A percentile compares a stretch with the other conserved stretches of the same genome.
phyloP scores from a whole-genome alignment of 2,888 invertebrate species.

The Xestia xanthographa region DNA sequence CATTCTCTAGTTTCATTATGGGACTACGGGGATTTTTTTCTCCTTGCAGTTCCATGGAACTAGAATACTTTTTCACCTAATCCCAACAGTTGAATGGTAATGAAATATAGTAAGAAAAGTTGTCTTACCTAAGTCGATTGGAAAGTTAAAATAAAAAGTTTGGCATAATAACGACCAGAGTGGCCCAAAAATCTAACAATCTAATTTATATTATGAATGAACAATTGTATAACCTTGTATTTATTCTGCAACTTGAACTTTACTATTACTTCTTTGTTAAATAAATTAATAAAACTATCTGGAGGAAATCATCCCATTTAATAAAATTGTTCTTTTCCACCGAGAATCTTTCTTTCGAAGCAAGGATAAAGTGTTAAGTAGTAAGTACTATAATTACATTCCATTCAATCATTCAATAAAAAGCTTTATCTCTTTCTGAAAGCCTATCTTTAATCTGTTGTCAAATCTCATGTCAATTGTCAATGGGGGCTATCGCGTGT shows the following conservation, averaged over 20 bases:
- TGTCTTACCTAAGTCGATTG: too few species aligned
- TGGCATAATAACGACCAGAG: background rate
- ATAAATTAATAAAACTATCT: background rate
- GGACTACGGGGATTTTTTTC: too few species aligned
- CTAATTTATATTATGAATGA: background rate
- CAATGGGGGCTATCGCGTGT: too few species aligned
- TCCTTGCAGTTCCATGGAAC: too few species aligned
- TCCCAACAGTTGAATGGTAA: too few species aligned
- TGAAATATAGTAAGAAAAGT: too few species aligned
- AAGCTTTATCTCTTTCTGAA: background rate
- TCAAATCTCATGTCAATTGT: background rate
- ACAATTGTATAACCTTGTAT: background rate
- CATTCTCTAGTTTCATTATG: too few species aligned
- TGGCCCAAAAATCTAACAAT: background rate
- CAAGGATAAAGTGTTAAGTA: background rate
- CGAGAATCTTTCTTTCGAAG: background rate
- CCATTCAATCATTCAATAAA: background rate
- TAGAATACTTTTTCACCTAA: too few species aligned
- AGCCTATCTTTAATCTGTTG: background rate
- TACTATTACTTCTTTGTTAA: background rate
- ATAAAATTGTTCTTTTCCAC: background rate
- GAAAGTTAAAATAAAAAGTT: too few species aligned
- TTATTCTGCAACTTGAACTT: background rate
- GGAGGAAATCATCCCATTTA: background rate
- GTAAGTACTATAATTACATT: background rate